Evolutionary conservation across 2,888 invertebrate species (phyloP).

Genomic region (Barypeithes pellucidus): DNA sequence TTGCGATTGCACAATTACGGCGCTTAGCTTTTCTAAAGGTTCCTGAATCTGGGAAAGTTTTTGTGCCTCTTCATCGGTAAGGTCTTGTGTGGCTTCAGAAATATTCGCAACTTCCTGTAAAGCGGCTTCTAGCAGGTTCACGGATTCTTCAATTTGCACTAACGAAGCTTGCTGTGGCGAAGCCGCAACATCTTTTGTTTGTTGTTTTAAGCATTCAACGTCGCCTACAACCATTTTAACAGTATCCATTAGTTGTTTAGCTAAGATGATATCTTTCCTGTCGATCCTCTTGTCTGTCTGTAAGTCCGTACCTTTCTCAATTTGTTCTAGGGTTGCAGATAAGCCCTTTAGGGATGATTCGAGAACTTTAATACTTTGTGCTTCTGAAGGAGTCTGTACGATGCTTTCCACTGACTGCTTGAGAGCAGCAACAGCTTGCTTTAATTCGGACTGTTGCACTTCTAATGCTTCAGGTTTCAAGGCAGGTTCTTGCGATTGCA

Average conservation of each 20-base stretch:
- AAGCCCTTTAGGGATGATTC: slow-evolving; percentile 40
- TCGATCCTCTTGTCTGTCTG: not conserved
- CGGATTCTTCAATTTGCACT: slow-evolving; percentile 45
- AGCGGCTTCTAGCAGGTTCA: slow-evolving; percentile 32
- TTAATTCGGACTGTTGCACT: slow-evolving; percentile 52
- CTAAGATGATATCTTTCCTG: slow-evolving; percentile 21
- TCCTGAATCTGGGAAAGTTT: slow-evolving; percentile 32
- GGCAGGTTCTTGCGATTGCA: slow-evolving; percentile 22
- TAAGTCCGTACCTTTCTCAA: slow-evolving; percentile 11
- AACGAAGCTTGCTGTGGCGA: slow-evolving; percentile 49
- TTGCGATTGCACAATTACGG: slow-evolving; percentile 31
- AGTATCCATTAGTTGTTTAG: slow-evolving; percentile 31
- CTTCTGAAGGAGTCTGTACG: slow-evolving; percentile 27
- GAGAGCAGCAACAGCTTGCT: slow-evolving; percentile 50
- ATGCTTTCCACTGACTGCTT: slow-evolving; percentile 39
- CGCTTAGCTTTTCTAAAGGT: slow-evolving; percentile 41
- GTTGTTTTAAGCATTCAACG: slow-evolving; percentile 24
- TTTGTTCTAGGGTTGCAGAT: slow-evolving; percentile 2
- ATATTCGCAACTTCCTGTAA: slow-evolving; percentile 39
- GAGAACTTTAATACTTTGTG: slow-evolving; percentile 42
- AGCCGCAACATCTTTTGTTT: not conserved
- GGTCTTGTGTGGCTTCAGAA: slow-evolving; percentile 25
- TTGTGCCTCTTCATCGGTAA: slow-evolving; percentile 40
- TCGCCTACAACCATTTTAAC: slow-evolving; percentile 29
- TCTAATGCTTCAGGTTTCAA: slow-evolving; percentile 47